Percentiles rank a stretch among this genome's conserved stretches.
These are phyloP conservation scores for Aphodius sticticus DNA, from an alignment of 2,888 invertebrate genomes.

Conservation along the genomic window DNA sequence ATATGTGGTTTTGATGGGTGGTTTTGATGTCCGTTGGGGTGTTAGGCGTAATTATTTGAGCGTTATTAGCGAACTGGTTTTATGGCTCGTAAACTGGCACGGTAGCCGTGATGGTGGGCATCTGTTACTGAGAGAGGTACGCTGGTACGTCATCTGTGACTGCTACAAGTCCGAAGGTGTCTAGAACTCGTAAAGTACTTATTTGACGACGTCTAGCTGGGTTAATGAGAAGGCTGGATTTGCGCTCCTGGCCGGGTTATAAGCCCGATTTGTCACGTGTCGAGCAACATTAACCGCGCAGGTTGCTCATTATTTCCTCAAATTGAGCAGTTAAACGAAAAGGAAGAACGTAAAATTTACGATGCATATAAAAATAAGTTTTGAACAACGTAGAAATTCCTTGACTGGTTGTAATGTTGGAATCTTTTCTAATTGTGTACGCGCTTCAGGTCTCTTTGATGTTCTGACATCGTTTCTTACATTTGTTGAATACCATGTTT, in stretches of 20 bases:
- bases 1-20: too few relatives aligned
- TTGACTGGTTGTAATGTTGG: background rate
- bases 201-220: background rate
- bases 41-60: background rate
- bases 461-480: background rate
- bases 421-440: too few relatives aligned
- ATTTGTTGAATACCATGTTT: background rate
- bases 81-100: constrained; percentile 44
- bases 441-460: background rate
- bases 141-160: constrained; percentile 34
- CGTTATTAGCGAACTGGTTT: constrained; percentile 37
- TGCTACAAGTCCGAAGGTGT: constrained; percentile 27
- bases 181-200: background rate
- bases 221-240: background rate
- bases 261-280: background rate
- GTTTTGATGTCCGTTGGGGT: background rate
- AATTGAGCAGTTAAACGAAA: background rate
- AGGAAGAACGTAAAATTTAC: background rate
- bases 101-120: constrained; percentile 43
- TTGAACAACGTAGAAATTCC: background rate
- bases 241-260: background rate
- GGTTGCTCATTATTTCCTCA: constrained; percentile 4
- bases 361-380: background rate
- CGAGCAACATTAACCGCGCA: background rate
- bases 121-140: constrained; percentile 39